Conservation (phyloP, 2,797 vertebrate species). For the Phrynocephalus guinanensis region DNA sequence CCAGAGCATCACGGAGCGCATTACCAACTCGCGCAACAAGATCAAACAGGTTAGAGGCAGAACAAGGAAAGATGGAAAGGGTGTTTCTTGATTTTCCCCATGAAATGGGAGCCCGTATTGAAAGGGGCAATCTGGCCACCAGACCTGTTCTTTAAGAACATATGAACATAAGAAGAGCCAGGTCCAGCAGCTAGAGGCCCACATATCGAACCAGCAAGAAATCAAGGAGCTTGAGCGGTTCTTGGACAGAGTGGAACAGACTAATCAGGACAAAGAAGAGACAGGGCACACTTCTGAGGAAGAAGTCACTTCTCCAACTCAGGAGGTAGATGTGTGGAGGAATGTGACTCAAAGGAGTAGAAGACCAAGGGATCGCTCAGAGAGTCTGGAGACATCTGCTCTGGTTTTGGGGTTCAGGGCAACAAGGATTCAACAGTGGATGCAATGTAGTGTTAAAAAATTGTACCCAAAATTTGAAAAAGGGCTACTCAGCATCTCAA, state of each 20-base stretch:
- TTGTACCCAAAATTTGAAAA: not conserved
- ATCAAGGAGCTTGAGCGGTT: too few species aligned
- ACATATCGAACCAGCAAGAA: too few species aligned
- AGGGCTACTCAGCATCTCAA: not conserved
- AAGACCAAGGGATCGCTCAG: too few species aligned
- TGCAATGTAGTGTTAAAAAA: not conserved
- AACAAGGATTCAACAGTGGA: not conserved
- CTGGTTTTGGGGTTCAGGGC: not conserved
- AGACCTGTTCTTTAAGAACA: not conserved
- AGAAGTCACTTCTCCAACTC: too few species aligned
- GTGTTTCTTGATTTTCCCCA: too few species aligned
- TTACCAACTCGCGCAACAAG: conserved; percentile 96
- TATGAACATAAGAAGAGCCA: too few species aligned
- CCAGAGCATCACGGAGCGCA: conserved; percentile 98
- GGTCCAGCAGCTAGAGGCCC: too few species aligned
- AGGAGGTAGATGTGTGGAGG: too few species aligned
- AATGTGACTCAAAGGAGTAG: too few species aligned
- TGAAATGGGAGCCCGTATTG: not conserved
- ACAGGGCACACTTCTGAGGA: too few species aligned
- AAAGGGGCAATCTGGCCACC: not conserved
- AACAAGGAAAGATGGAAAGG: not conserved
- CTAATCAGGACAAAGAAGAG: too few species aligned
- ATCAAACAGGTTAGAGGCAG: conserved; percentile 89
- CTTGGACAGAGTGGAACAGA: too few species aligned
- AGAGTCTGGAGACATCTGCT: not conserved